Conservation (phyloP, 2,888 invertebrate species). For the Chromoteleia sp. region DNA sequence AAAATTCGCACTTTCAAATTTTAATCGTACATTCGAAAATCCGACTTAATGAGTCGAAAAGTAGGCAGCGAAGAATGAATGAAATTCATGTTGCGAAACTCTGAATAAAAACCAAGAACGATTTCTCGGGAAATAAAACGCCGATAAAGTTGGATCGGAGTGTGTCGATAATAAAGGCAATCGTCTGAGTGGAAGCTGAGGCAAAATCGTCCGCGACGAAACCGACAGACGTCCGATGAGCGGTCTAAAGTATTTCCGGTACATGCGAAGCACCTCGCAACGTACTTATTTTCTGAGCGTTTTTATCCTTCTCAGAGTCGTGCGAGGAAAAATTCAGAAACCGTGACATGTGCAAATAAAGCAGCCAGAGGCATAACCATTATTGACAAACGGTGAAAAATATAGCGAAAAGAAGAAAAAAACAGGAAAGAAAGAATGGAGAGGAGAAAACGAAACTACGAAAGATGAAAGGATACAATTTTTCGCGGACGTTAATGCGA, state of each 20-base stretch:
- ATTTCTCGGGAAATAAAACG: conserved; percentile 49
- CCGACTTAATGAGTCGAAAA: neutral
- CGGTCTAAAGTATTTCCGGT: conserved; percentile 77
- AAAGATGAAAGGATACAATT: conserved; percentile 55
- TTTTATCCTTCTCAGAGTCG: conserved; percentile 47
- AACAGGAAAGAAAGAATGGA: conserved; percentile 1
- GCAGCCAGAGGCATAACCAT: conserved; percentile 69
- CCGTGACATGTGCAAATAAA: conserved; percentile 71
- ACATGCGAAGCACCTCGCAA: conserved; percentile 65
- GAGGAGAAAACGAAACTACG: conserved; percentile 37
- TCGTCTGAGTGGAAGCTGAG: conserved; percentile 59
- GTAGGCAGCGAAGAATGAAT: neutral
- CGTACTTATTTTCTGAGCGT: conserved; percentile 62
- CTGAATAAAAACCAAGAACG: conserved; percentile 52
- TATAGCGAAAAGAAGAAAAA: conserved; percentile 40
- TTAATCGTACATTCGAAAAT: neutral
- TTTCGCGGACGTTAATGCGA: conserved; percentile 40
- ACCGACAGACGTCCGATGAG: conserved; percentile 76
- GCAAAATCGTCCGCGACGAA: conserved; percentile 71
- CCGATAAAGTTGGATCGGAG: conserved; percentile 56
- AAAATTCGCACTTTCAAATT: no score
- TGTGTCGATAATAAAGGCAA: conserved; percentile 71
- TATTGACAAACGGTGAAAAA: conserved; percentile 66
- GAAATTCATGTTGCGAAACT: conserved; percentile 24
- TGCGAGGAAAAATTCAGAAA: conserved; percentile 69